A percentile compares a stretch with the other conserved stretches of the same genome.
Evolutionary conservation across 2,888 invertebrate species (phyloP).

Genomic region (Coelinius sp.): DNA sequence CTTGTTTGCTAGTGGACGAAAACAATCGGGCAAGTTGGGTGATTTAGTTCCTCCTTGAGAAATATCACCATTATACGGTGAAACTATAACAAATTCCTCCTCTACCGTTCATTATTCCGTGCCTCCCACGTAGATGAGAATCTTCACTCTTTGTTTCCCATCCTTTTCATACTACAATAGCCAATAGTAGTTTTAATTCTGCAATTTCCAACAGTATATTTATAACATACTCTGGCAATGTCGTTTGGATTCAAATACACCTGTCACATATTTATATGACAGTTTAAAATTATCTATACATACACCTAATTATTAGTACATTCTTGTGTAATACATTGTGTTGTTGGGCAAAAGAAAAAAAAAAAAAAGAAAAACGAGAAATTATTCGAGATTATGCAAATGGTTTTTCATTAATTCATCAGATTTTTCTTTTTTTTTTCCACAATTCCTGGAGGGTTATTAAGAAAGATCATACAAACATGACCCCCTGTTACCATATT

Average conservation of each 20-base stretch:
- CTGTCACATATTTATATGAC: neutral
- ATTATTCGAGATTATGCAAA: neutral
- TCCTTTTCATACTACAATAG: neutral
- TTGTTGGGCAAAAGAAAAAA: too few relatives aligned
- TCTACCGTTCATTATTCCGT: conserved; percentile 27
- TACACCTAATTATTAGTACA: too few relatives aligned
- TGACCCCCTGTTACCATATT: neutral
- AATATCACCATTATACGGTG: conserved; percentile 14
- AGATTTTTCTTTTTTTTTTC: neutral
- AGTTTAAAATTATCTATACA: neutral
- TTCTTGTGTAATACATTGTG: too few relatives aligned
- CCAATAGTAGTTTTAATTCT: neutral
- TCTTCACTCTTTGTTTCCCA: neutral
- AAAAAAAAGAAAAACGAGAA: neutral
- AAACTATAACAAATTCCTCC: conserved; percentile 4
- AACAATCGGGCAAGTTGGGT: conserved; percentile 14
- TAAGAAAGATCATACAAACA: conserved; percentile 14
- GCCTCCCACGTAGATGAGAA: conserved; percentile 4
- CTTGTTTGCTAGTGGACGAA: conserved; percentile 13
- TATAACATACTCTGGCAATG: neutral
- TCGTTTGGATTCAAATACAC: neutral
- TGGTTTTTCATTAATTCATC: neutral
- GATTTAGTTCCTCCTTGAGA: conserved; percentile 41
- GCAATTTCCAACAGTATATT: neutral
- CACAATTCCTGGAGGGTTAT: neutral